Base-by-base conservation (phyloP, 2,888 invertebrate species). In the Oscheius sp. region DNA sequence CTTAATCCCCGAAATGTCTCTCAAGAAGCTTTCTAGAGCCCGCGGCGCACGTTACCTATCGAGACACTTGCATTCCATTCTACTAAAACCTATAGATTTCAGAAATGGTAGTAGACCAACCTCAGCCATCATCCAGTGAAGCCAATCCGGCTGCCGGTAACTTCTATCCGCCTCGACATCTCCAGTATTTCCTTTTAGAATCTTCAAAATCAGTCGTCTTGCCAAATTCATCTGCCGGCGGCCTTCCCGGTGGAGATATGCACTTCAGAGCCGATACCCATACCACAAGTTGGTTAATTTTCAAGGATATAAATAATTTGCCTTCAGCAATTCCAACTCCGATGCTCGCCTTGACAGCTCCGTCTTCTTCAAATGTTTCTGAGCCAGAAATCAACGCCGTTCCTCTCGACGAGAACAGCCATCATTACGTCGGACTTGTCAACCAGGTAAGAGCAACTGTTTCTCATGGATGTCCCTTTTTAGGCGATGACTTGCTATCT, bases 401-500 rank as follows among this genome's bases (percentile, higher is more conserved):
- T 7, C 81, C 81, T 5, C 23, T 76, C 1, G 87, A 87, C 68
- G 87, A 87, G 61, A 88, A 87, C 45, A 75, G 73, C n/a, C 87
- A 88, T 43, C 58, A 74, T 29, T 87, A 87, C 72, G 88, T 88
- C 12, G 88, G 87, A 16, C 74, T 87, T 7, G 84, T 87, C 49
- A 87, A 87, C 76, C 87, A 82, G 76, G 82, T 80, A 59, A 18
- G 46, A 13, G 41, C 23, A n/a, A n/a, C n/a, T n/a, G n/a, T n/a
- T n/a, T n/a, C n/a, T n/a, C n/a, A n/a, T n/a, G n/a, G n/a, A n/a
- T n/a, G n/a, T n/a, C 41, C 16, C 12, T n/a, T 66, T 78, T 66
- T 71, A 94, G 89, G 94, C 94, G 0, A 95, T 95, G 94, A 95
- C 95, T 0, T 95, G 95, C 88, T 95, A 95, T 89, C 91, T 95